Base-by-base conservation (phyloP, 1,140 invertebrate genomes). In the Procambarus clarkii region DNA sequence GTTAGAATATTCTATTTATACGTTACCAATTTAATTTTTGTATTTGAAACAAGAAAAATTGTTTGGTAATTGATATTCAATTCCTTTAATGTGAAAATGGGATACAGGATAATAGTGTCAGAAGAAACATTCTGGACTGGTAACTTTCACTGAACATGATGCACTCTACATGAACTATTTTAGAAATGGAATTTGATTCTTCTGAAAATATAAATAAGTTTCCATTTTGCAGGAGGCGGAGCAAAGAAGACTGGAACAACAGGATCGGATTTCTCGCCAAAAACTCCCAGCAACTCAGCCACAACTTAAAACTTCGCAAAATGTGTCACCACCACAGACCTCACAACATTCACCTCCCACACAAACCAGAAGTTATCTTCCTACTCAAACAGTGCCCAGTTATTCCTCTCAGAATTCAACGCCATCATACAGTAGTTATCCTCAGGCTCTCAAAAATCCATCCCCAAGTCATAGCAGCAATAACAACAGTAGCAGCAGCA, bases 241-340 rank as follows among this genome's bases (percentile, higher is more conserved):
- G 94, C 97, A 98, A 93, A 95, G 98, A 76, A 95, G 98, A 92
- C 96, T 98, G 88, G 97, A 97, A 93, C 96, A 97, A 93, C 96
- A 96, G 92, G 95, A 96, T 84, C 93, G 95, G 74, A 93, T 92
- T 83, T 46, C 50, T 76, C 91, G 79, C 83, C 93, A 24, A 50
- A 91, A 89, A 45, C 54, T 74, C 18, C 71, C 76, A 69, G 80
- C 64, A 60, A 44, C 76, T 69, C 88, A 48, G 71, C 77, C 83
- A 21, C 93, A 76, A 34, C 86, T 21, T 21, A 92, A 79, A 79
- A 60, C 82, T 89, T 44, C 24, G 84, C 89, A 69, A 85, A 92
- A 74, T 58, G 88, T 45, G 80, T 48, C 88, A n/a, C 86, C 79
- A 45, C 88, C 86, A 74, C 92, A 89, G 71, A 92, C 92, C 71